Evolutionary conservation across 2,113 vertebrate species (phyloP).

Genomic region (Ctenodactylus gundi): DNA sequence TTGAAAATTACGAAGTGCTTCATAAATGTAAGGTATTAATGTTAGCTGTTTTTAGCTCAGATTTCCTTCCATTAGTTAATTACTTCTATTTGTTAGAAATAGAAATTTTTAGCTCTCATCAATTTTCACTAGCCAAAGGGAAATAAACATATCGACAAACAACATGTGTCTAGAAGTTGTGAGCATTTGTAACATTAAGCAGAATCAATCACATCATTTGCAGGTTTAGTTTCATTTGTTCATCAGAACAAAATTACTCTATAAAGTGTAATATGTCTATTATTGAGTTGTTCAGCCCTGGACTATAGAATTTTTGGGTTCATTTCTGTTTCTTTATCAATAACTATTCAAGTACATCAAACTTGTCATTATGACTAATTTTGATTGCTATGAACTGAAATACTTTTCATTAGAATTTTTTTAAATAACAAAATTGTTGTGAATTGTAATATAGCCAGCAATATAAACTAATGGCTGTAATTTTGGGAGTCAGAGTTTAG

Average conservation of each 20-base stretch:
- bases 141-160: constrained; percentile 32
- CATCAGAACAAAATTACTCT: background rate
- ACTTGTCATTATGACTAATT: background rate
- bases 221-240: background rate
- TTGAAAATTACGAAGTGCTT: background rate
- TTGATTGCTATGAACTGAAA: background rate
- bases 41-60: background rate
- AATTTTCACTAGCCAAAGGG: background rate
- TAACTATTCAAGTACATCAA: background rate
- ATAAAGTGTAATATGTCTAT: background rate
- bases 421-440: background rate
- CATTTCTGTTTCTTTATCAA: background rate
- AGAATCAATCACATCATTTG: background rate
- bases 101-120: constrained; percentile 40
- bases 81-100: background rate
- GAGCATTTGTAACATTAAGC: background rate
- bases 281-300: background rate
- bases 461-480: background rate
- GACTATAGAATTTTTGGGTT: background rate
- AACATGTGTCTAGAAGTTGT: constrained; percentile 11
- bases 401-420: constrained; percentile 20
- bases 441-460: background rate
- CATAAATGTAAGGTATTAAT: background rate
- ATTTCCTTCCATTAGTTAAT: background rate
- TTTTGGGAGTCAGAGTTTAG: background rate